A percentile compares a stretch with the other conserved stretches of the same genome.
phyloP scores from a whole-genome alignment of 2,797 vertebrate genomes.

The Cyclopterus lumpus region DNA sequence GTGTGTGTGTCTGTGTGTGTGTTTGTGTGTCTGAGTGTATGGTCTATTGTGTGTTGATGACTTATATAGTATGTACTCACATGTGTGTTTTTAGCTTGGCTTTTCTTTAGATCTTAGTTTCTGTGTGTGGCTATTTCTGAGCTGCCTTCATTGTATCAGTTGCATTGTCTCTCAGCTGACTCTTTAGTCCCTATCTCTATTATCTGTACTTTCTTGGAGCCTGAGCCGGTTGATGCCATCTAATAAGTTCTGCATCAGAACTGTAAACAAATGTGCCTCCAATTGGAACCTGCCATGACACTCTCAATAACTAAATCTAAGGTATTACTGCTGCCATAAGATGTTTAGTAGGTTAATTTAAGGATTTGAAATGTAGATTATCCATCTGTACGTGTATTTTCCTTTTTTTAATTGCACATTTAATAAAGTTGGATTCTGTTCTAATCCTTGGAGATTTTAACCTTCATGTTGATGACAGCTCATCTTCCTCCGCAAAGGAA shows the following conservation, averaged over 20 bases:
- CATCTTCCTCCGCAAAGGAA: too few relatives aligned
- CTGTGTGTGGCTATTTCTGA: conserved; percentile 26
- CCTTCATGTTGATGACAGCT: too few relatives aligned
- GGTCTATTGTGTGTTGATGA: conserved; percentile 28
- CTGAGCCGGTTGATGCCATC: not conserved
- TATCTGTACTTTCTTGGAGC: not conserved
- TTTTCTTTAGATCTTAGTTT: conserved; percentile 33
- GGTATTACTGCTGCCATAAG: not conserved
- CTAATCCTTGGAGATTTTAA: too few relatives aligned
- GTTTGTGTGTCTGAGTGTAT: conserved; percentile 31
- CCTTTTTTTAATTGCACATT: not conserved
- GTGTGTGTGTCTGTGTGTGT: conserved; percentile 31
- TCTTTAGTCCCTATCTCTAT: not conserved
- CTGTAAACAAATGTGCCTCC: not conserved
- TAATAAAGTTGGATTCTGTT: too few relatives aligned
- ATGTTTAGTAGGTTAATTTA: not conserved
- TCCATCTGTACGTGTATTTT: not conserved
- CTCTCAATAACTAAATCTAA: not conserved
- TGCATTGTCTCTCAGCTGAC: not conserved
- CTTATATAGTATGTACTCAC: conserved; percentile 30
- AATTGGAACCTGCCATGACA: not conserved
- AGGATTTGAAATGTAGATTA: not conserved
- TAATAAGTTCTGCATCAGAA: not conserved
- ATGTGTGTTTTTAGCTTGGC: conserved; percentile 17
- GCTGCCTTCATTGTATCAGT: conserved; percentile 3